Evolutionary conservation across 2,888 invertebrate genomes (phyloP).

Genomic region (Hypsopygia costalis): DNA sequence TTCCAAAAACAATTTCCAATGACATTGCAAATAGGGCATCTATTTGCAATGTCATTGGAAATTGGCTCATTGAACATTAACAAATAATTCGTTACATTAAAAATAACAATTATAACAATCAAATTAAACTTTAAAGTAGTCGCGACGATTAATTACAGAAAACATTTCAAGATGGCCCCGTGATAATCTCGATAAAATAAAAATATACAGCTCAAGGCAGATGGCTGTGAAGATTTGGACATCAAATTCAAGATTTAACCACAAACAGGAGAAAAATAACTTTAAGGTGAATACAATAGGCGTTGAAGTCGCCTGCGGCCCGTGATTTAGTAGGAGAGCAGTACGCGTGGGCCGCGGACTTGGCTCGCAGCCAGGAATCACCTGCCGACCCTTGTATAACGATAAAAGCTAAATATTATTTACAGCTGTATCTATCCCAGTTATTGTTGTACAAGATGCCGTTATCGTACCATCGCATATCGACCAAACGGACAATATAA

Average conservation of each 20-base stretch:
- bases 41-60: no score
- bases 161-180: conserved; percentile 44
- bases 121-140: conserved; percentile 3
- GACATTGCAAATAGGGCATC: no score
- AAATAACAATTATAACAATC: no score
- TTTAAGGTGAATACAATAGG: conserved; percentile 27
- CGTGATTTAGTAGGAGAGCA: conserved; percentile 37
- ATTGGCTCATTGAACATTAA: no score
- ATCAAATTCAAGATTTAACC: conserved; percentile 54
- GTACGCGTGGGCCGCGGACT: conserved; percentile 55
- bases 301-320: conserved; percentile 28
- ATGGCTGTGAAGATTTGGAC: conserved; percentile 67
- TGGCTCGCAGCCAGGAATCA: conserved; percentile 67
- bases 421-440: conserved; percentile 55
- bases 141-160: conserved; percentile 11
- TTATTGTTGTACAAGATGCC: conserved; percentile 44
- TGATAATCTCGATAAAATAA: conserved; percentile 53
- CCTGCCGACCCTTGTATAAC: conserved; percentile 72
- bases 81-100: no score
- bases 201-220: conserved; percentile 63
- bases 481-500: conserved; percentile 3
- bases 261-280: conserved; percentile 26
- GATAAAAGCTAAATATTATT: conserved; percentile 71
- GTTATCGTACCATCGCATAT: conserved; percentile 29
- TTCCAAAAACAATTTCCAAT: no score